Evolutionary conservation across 2,888 invertebrate species (phyloP), one percentile per base, ranked within the genome.

Genomic region (Conops quadrifasciatus): DNA sequence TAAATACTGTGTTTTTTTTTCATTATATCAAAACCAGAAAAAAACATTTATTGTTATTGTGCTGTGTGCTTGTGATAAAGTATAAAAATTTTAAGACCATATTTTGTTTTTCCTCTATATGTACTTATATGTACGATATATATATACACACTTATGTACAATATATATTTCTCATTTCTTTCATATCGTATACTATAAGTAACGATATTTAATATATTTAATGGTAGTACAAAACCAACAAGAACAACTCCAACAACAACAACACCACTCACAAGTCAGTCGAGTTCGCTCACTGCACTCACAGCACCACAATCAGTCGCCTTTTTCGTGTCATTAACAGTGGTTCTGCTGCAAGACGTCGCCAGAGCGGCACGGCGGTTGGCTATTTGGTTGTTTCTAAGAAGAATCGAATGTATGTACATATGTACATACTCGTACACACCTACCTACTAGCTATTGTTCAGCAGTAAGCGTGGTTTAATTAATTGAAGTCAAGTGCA

Each of bases 241-340:
- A 53, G 15, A 53, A 28, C 21, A 36, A n/a, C 65, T 49, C 24
- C 26, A 65, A 26, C 30, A 28, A 65, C 13, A n/a, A 51, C 24
- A 45, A 51, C 53, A 66, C 21, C 43, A 56, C 36, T 56, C 53
- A 19, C 53, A 26, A 64, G 64, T 47, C 28, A 45, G 11, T 16
- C n/a, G 19, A 56, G 45, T 58, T 45, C 45, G 58, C 56, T 68
- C 49, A 43, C 60, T 68, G 68, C 68, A 68, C 36, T 68, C 68
- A 60, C 30, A 60, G 49, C 63, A 43, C 62, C 63, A 43, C 62
- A 67, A 71, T 72, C 72, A 72, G 72, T 69, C 65, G 59, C 47
- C 16, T 68, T 68, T 59, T 68, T 65, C 56, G 69, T 72, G 68
- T 72, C 72, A 70, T 70, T 72, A 70, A 66, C 72, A 70, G 60